Evolutionary conservation across 2,888 invertebrate genomes (phyloP).

Genomic region (Meloe dianella): DNA sequence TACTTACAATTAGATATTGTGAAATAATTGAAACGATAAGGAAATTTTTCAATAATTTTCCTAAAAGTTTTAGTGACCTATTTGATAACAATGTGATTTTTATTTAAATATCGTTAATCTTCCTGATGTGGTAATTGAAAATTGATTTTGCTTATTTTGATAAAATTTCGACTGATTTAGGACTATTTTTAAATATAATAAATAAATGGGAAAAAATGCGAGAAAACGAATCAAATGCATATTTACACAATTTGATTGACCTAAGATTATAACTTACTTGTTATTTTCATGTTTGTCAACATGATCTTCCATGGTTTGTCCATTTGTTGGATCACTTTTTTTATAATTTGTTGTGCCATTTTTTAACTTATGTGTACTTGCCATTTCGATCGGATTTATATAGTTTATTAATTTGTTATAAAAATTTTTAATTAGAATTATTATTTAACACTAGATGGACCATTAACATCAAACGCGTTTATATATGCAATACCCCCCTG

Average conservation of each 20-base stretch:
- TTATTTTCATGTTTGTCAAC: constrained; percentile 24
- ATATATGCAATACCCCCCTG: constrained; percentile 4
- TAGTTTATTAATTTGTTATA: not conserved
- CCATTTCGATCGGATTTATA: constrained; percentile 6
- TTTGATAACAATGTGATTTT: not conserved
- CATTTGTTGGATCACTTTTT: constrained; percentile 18
- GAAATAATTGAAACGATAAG: not conserved
- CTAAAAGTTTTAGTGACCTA: not conserved
- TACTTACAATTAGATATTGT: not conserved
- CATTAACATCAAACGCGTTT: constrained; percentile 1
- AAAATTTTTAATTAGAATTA: not conserved
- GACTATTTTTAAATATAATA: too few relatives aligned
- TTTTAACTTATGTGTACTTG: constrained; percentile 7
- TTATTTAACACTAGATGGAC: not conserved
- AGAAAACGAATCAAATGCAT: not conserved
- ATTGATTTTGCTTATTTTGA: too few relatives aligned
- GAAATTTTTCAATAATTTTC: not conserved
- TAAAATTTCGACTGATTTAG: too few relatives aligned
- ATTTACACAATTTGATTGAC: too few relatives aligned
- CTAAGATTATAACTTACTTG: constrained; percentile 22
- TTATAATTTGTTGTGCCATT: constrained; percentile 15
- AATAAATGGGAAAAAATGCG: not conserved
- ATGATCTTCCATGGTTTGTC: constrained; percentile 26
- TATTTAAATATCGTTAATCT: too few relatives aligned
- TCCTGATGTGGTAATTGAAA: too few relatives aligned